Evolutionary conservation across 2,888 invertebrate species (phyloP), one percentile per base, ranked within the genome.

Genomic region (Phyto melanocephala): DNA sequence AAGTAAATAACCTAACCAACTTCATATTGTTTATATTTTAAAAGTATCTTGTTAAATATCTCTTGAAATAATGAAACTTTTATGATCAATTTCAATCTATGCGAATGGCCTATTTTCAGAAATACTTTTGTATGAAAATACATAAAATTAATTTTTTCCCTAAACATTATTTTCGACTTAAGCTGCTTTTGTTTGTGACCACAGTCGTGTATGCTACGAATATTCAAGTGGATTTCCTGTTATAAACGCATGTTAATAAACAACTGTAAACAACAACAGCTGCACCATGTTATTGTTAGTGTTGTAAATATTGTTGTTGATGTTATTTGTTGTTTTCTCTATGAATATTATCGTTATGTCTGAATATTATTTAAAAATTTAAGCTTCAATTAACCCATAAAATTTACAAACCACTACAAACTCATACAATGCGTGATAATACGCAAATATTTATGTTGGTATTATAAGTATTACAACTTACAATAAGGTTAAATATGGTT

Each of bases 361-460:
- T 56, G 45, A 76, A 76, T 47, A 67, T 54, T 76, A 68, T 71
- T 77, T 72, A 77, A 72, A 67, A 77, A 68, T 77, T 74, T 67
- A 78, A 81, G 81, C 81, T 78, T 68, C 78, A 81, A 81, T 81
- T 81, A 81, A 81, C 68, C 78, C 78, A 68, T 75, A 58, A 78
- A 81, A 74, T 78, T 40, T 74, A 50, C 33, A 56, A 81, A 78
- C 74, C 81, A 70, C 74, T 63, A 45, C 50, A 70, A 54, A 60
- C 50, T 40, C 28, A 71, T 71, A 50, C 37, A 70, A 78, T 75
- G 68, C 63, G 72, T 74, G 68, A 74, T 81, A 81, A 81, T 81
- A 78, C 42, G 81, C 50, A 81, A 78, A 81, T 81, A 81, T 81
- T 81, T 81, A 70, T 74, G 52, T 45, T 54, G 11, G 15, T 62